Evolutionary conservation across 2,888 invertebrate species (phyloP).

Genomic region (Hartigia nigra): DNA sequence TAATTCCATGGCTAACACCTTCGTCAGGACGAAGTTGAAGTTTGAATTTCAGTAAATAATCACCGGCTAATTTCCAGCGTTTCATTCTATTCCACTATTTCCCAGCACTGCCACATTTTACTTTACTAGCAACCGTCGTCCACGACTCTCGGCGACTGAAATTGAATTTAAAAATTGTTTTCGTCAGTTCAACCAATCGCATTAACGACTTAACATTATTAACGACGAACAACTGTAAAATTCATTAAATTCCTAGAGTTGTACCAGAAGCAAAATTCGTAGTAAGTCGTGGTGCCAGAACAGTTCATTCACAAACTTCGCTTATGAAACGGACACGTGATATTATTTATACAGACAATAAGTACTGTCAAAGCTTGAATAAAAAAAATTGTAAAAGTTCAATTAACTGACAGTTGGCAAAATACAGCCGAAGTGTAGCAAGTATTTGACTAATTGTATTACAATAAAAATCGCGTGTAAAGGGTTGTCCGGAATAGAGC

Average conservation of each 20-base stretch:
- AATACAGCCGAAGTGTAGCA: neutral
- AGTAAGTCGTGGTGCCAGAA: neutral
- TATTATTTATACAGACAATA: neutral
- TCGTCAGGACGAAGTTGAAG: too few relatives aligned
- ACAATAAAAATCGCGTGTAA: slow-evolving; percentile 10
- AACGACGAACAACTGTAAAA: neutral
- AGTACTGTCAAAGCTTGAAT: neutral
- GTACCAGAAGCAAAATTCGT: neutral
- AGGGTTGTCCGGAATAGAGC: slow-evolving; percentile 10
- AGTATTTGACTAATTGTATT: neutral
- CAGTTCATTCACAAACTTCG: neutral
- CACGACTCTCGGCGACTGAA: neutral
- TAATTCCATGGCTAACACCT: too few relatives aligned
- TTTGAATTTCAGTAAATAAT: neutral
- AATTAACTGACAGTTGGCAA: neutral
- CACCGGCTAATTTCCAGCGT: neutral
- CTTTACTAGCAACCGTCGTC: neutral
- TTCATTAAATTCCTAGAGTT: neutral
- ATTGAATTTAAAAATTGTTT: neutral
- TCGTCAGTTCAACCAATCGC: neutral
- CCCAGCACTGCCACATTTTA: neutral
- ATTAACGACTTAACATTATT: neutral
- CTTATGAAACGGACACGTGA: neutral
- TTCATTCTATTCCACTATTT: neutral
- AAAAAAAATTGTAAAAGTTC: slow-evolving; percentile 1